Base-by-base conservation (phyloP, 2,113 vertebrate genomes). In the Carettochelys insculpta region DNA sequence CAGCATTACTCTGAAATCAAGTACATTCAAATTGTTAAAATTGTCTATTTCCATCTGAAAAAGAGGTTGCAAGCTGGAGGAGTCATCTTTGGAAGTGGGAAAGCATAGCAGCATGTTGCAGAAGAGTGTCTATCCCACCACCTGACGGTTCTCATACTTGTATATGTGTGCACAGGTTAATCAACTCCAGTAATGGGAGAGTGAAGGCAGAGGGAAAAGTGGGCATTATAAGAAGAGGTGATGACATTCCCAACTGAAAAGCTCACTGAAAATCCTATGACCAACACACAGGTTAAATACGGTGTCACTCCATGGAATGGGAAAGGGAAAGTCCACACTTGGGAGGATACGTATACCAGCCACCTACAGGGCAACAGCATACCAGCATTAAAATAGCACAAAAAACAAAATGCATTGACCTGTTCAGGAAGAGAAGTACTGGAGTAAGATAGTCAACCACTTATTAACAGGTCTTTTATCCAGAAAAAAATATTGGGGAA, bases 271-370 rank as follows among this genome's bases (percentile, higher is more conserved):
- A 5, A 76, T 77, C 91, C 50, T 85, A 65, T 41, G 5, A 91
- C 48, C 2, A 51, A 58, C 13, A 85, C 43, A 93, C 88, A 29
- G 25, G 79, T 82, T 87, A 87, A 91, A 80, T 93, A 88, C 90
- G 27, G 58, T 25, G 77, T 80, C 29, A 29, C 53, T 68, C 17
- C n/a, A n/a, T 38, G 19, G 82, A 78, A 24, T 82, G 48, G 24
- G 27, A 86, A 17, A 92, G 85, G 25, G 84, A 87, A 94, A 92
- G 20, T 53, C 77, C 65, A 2, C 0, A 1, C 68, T 80, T n/a
- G 91, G 81, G 41, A 24, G 58, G 52, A 94, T 5, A 38, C 17
- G 8, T 16, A 31, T 58, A 38, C 22, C 29, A 77, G 24, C 13
- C 58, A 61, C 22, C 34, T 24, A 85, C 29, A 25, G 13, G 41